phyloP scores from a whole-genome alignment of 2,888 invertebrate genomes.

The Crematogaster levior region DNA sequence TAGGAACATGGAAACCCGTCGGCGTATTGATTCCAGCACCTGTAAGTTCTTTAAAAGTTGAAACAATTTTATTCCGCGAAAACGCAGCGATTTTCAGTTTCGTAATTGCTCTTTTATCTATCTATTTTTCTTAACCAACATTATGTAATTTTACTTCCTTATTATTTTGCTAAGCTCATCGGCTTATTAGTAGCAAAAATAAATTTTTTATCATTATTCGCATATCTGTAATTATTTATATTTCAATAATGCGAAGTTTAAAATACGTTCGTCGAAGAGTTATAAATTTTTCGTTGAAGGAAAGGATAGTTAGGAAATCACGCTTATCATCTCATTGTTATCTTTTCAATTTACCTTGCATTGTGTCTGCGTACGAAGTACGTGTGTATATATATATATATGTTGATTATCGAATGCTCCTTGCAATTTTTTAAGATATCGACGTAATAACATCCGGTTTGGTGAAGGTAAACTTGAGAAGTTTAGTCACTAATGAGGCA shows the following conservation, averaged over 20 bases:
- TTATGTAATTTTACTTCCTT: neutral
- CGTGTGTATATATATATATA: neutral
- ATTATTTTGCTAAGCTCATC: neutral
- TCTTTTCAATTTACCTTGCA: neutral
- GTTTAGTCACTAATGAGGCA: neutral
- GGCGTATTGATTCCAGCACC: conserved; percentile 52
- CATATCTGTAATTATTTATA: neutral
- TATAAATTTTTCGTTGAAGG: neutral
- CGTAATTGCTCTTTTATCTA: neutral
- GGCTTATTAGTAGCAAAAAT: neutral
- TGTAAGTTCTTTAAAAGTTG: conserved; percentile 56
- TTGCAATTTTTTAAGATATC: neutral
- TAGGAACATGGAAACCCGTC: conserved; percentile 61
- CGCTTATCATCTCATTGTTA: neutral
- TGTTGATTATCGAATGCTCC: neutral
- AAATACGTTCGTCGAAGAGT: neutral
- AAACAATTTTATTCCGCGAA: neutral
- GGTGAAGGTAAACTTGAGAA: neutral
- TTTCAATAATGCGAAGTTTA: neutral
- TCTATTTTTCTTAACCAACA: neutral
- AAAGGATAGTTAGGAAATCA: neutral
- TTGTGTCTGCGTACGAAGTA: neutral
- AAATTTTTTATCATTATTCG: neutral
- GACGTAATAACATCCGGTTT: neutral
- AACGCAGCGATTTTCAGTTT: neutral